Evolutionary conservation across 2,888 invertebrate species (phyloP), one percentile per base, ranked within the genome.

Genomic region (Notocelia uddmanniana): DNA sequence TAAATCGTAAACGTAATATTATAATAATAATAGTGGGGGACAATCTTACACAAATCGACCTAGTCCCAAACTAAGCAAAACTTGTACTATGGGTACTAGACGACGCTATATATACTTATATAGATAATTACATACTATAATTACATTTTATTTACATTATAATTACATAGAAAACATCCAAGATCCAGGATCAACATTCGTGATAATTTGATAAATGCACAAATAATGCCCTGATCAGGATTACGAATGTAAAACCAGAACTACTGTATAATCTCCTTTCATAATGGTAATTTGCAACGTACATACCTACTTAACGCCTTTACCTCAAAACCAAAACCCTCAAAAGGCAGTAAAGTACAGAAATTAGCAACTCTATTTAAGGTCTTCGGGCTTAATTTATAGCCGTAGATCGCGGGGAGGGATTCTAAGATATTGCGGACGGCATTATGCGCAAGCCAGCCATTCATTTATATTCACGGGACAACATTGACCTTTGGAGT

Each of bases 311-410:
- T 67, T 60, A 71, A 55, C 59, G 34, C 57, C 48, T 57, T 50
- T 45, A 62, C 60, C 72, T 72, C 66, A 55, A 62, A 72, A 60
- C 55, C 77, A 76, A n/a, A n/a, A n/a, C n/a, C n/a, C 19, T 19
- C n/a, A n/a, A n/a, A 75, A 76, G 76, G 76, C 76, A 68, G 77
- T 80, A 77, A 81, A 83, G 78, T 78, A 77, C 78, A 79, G 80
- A 85, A 86, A 86, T 87, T 85, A 86, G 85, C 84, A 83, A 84
- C 81, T 80, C 85, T 83, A 81, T 87, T 89, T 84, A 83, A 77
- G 79, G 78, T 79, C 77, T 81, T 80, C 81, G 71, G 79, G 76
- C 83, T 84, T 84, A 88, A 88, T 88, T 88, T 87, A 87, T 86
- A 81, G 79, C 74, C 74, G 76, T 72, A 69, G 76, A 73, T 78